Base-by-base conservation (phyloP, 1,140 invertebrate species). In the Hylaeus volcanicus region DNA sequence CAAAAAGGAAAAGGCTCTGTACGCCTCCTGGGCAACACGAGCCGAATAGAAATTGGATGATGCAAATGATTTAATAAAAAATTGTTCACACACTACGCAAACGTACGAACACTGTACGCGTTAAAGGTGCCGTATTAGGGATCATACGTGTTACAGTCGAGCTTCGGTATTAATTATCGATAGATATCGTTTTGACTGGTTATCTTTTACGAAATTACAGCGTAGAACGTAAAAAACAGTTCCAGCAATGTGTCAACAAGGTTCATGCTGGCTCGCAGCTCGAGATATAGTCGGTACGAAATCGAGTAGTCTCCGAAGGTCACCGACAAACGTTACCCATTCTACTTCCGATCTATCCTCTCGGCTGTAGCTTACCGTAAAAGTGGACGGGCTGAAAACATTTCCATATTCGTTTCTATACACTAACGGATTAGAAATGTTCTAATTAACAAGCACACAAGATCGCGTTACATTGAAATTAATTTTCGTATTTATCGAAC, bases 211-310 rank as follows among this genome's bases (percentile, higher is more conserved):
- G 53, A 68, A 43, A n/a, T 45, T 66, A 48, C 64, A 15, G 64
- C 6, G n/a, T 66, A 26, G 65, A 51, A 68, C n/a, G 65, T 68
- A 68, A 68, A 68, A 68, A 68, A 68, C 3, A 9, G 45, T 68
- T 51, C 45, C 26, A 37, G 6, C 9, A 12, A 5, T 9, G 39
- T 41, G n/a, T 5, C n/a, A 8, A 39, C 26, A 39, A 61, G 11
- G 37, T 48, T 48, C 45, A 26, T 26, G 26, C 26, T 26, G 26
- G 26, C 26, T 26, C 26, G 26, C 26, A 26, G 26, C 26, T 26
- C 26, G 26, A 26, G 26, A 26, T 26, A 26, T 26, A 26, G 26
- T 48, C 45, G 45, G 45, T 48, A 8, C 5, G 8, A 48, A 48
- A 48, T 48, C 45, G 8, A 48, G 5, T 48, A 8, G 45, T 8